A percentile compares a stretch with the other conserved stretches of the same genome.
Conservation (phyloP, 2,797 vertebrate species). For the Benthosema pterotum region DNA sequence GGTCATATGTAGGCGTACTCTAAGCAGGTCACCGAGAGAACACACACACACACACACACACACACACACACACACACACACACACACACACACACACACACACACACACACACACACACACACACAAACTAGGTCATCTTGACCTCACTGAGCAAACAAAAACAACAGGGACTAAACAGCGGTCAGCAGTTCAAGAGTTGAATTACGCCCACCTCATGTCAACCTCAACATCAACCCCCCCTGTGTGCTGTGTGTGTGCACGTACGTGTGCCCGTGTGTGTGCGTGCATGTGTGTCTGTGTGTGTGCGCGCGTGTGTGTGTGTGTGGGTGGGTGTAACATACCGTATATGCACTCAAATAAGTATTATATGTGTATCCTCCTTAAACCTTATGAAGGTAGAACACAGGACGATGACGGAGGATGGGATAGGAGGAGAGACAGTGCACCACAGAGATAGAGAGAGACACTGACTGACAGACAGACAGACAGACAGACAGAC, state of each 20-base stretch:
- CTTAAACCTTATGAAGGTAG: too few species aligned
- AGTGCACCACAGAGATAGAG: too few species aligned
- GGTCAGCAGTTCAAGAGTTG: conserved; percentile 7
- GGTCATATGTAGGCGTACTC: too few species aligned
- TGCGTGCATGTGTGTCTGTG: neutral
- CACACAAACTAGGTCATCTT: conserved; percentile 1
- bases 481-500: too few species aligned
- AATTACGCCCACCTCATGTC: neutral
- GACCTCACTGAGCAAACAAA: conserved; percentile 8
- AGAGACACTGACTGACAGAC: too few species aligned
- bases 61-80: too few species aligned
- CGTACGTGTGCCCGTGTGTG: neutral
- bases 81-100: neutral
- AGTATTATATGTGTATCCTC: too few species aligned
- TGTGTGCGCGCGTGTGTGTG: neutral
- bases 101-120: neutral
- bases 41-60: too few species aligned
- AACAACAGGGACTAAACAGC: neutral
- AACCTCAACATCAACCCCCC: neutral
- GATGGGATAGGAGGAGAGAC: too few species aligned
- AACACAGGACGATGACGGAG: too few species aligned
- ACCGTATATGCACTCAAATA: too few species aligned
- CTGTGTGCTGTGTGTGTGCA: neutral
- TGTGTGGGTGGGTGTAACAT: neutral
- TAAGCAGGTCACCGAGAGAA: too few species aligned